Evolutionary conservation across 2,888 invertebrate species (phyloP).

Genomic region (Argynnis bischoffii): DNA sequence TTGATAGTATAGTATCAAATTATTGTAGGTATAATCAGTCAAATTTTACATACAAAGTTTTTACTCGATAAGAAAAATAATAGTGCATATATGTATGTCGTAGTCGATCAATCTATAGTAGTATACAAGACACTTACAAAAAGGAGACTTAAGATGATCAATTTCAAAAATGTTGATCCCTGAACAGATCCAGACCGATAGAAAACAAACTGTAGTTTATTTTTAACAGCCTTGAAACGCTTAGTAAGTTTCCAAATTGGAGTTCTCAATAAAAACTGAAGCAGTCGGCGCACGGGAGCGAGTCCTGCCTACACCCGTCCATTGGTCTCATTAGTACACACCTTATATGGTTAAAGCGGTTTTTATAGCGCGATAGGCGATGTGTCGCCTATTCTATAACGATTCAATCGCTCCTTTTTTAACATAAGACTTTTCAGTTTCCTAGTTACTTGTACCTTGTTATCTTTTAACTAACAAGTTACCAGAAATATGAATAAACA

Average conservation of each 20-base stretch:
- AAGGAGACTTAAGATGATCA: too few relatives aligned
- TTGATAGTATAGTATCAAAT: too few relatives aligned
- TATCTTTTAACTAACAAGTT: neutral
- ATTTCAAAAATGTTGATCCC: too few relatives aligned
- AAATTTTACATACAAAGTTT: too few relatives aligned
- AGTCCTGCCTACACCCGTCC: slow-evolving; percentile 46
- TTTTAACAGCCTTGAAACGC: slow-evolving; percentile 39
- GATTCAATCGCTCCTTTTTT: slow-evolving; percentile 38
- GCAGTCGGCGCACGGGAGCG: slow-evolving; percentile 57
- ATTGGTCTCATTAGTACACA: slow-evolving; percentile 62
- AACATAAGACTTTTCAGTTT: slow-evolving; percentile 26
- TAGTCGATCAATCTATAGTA: too few relatives aligned
- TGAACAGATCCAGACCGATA: too few relatives aligned
- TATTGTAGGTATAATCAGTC: too few relatives aligned
- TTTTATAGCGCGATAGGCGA: slow-evolving; percentile 47
- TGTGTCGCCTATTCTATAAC: slow-evolving; percentile 44
- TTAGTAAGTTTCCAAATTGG: slow-evolving; percentile 36
- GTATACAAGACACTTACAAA: too few relatives aligned
- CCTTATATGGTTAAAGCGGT: slow-evolving; percentile 61
- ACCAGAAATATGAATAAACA: too few relatives aligned
- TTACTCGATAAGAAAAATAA: too few relatives aligned
- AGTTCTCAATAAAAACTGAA: slow-evolving; percentile 37
- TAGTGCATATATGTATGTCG: too few relatives aligned
- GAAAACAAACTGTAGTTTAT: slow-evolving; percentile 26
- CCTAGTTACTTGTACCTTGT: slow-evolving; percentile 12